phyloP scores from a whole-genome alignment of 2,113 vertebrate genomes.

The Columba livia region DNA sequence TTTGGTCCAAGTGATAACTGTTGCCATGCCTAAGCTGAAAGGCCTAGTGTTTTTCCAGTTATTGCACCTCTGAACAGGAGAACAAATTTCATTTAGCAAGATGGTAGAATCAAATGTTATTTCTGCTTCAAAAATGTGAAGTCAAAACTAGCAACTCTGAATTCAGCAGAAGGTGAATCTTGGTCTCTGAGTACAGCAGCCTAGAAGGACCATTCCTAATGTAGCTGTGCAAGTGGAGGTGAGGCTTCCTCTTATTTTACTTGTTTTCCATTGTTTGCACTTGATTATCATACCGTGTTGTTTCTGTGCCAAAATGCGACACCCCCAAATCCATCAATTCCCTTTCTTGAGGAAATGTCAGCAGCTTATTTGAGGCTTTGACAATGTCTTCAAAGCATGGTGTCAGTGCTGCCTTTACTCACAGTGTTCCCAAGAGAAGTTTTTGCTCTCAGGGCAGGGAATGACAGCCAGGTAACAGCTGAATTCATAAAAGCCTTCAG shows the following conservation, averaged over 20 bases:
- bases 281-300: neutral
- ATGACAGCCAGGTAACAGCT: neutral
- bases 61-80: neutral
- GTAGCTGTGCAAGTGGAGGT: neutral
- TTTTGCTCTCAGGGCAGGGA: neutral
- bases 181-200: neutral
- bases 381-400: neutral
- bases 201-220: fast-evolving
- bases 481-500: neutral
- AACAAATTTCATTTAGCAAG: neutral
- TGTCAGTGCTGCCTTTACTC: neutral
- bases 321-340: neutral
- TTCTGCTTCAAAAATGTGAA: neutral
- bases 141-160: neutral
- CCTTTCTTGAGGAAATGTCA: neutral
- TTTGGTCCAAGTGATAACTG: neutral
- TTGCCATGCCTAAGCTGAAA: neutral
- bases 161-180: neutral
- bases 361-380: neutral
- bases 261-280: neutral
- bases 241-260: neutral
- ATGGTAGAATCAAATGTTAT: neutral
- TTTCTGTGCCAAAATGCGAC: neutral
- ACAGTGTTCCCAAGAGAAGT: neutral
- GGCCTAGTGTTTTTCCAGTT: neutral